phyloP scores from a whole-genome alignment of 2,113 vertebrate species.

The Vireo altiloquus region DNA sequence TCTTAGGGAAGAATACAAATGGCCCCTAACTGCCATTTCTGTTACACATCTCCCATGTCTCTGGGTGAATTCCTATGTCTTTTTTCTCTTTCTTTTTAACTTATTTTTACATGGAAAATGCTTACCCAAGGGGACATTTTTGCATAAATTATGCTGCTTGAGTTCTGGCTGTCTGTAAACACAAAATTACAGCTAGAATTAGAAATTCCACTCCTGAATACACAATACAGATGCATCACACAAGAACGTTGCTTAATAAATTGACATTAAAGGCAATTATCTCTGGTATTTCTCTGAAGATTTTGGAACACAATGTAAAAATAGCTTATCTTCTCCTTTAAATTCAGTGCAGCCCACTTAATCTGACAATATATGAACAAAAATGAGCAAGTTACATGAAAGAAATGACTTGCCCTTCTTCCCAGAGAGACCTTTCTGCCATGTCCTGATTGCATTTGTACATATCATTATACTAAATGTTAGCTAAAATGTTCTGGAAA shows the following conservation, averaged over 20 bases:
- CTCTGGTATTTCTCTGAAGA: constrained; percentile 39
- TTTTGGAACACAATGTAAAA: constrained; percentile 10
- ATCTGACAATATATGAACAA: background rate
- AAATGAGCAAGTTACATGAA: background rate
- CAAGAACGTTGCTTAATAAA: constrained; percentile 10
- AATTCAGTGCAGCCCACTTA: background rate
- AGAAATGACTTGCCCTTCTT: background rate
- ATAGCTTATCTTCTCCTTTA: background rate
- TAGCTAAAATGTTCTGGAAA: background rate
- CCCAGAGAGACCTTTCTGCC: background rate
- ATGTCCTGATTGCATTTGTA: background rate
- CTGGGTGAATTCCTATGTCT: background rate
- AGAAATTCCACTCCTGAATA: background rate
- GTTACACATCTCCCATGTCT: background rate
- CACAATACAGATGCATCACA: background rate
- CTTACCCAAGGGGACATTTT: background rate
- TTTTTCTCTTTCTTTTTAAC: background rate
- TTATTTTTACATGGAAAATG: background rate
- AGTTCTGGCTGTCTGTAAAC: background rate
- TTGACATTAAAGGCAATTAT: constrained; percentile 28
- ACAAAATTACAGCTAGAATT: background rate
- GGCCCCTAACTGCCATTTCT: background rate
- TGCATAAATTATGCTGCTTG: background rate
- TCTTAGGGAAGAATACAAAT: background rate
- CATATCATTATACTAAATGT: background rate